phyloP scores from a whole-genome alignment of 2,888 invertebrate species.

The Chaetoderma sp. region DNA sequence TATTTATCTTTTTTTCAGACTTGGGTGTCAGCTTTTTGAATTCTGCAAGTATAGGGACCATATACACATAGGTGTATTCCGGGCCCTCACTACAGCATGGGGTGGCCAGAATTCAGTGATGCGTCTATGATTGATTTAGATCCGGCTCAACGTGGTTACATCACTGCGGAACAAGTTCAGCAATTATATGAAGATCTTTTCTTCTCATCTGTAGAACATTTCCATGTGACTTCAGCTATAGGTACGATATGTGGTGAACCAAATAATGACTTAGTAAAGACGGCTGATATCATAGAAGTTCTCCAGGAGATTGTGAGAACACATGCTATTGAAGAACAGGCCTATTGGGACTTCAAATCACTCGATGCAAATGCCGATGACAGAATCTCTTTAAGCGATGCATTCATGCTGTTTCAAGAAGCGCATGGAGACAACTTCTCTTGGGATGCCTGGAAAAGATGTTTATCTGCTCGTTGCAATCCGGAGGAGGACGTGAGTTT shows the following conservation, averaged over 20 bases:
- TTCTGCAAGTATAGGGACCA: neutral
- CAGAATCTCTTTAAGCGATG: slow-evolving; percentile 52
- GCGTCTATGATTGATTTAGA: slow-evolving; percentile 57
- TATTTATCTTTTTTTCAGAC: neutral
- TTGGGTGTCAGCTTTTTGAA: neutral
- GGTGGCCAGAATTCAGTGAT: slow-evolving; percentile 44
- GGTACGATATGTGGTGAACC: slow-evolving; percentile 44
- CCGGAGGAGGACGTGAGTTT: slow-evolving; percentile 51
- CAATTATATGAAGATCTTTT: slow-evolving; percentile 48
- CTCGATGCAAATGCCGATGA: slow-evolving; percentile 37
- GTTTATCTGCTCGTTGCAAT: slow-evolving; percentile 45
- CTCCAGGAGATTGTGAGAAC: slow-evolving; percentile 55
- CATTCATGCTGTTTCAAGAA: slow-evolving; percentile 55
- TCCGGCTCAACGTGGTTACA: slow-evolving; percentile 45
- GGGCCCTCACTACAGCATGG: slow-evolving; percentile 43
- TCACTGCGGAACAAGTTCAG: slow-evolving; percentile 47
- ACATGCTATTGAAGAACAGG: slow-evolving; percentile 51
- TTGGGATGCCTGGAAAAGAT: slow-evolving; percentile 53
- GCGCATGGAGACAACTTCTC: slow-evolving; percentile 61
- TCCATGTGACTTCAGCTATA: slow-evolving; percentile 50
- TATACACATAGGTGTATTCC: neutral
- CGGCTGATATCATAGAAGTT: slow-evolving; percentile 41
- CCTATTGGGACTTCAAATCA: slow-evolving; percentile 60
- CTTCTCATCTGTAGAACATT: slow-evolving; percentile 37
- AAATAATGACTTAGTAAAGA: slow-evolving; percentile 33